These are phyloP conservation scores for Diprion similis DNA, from an alignment of 1,140 invertebrate genomes.

Conservation along the genomic window DNA sequence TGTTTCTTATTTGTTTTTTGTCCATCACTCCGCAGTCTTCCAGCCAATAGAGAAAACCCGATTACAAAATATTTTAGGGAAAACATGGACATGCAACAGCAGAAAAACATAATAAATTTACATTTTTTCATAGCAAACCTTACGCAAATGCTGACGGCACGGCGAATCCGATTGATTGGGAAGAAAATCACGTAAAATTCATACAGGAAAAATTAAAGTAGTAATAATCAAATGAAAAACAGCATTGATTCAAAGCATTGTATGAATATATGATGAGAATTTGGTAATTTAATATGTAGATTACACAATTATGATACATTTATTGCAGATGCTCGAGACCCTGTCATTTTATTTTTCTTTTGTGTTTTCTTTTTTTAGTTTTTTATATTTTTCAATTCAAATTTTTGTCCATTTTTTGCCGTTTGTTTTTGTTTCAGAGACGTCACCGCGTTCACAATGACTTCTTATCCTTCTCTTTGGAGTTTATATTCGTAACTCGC, in stretches of 20 bases:
- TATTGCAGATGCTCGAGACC: conserved; percentile 52
- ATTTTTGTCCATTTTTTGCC: too few species aligned
- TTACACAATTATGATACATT: conserved; percentile 58
- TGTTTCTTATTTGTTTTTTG: conserved; percentile 22
- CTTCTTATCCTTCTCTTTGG: too few species aligned
- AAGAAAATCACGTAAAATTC: background rate
- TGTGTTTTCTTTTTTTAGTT: conserved; percentile 23
- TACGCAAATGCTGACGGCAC: too few species aligned
- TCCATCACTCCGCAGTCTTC: background rate
- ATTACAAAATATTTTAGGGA: conserved; percentile 35
- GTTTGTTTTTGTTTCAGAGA: too few species aligned
- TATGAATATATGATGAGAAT: conserved; percentile 33
- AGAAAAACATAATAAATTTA: too few species aligned
- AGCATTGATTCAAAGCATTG: background rate
- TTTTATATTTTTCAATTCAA: conserved; percentile 21
- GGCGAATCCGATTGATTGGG: too few species aligned
- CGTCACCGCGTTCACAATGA: too few species aligned
- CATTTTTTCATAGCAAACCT: too few species aligned
- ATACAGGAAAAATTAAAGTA: background rate
- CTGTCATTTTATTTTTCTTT: conserved; percentile 39
- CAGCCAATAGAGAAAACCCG: conserved; percentile 33
- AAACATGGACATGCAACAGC: conserved; percentile 28
- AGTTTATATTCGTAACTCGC: background rate
- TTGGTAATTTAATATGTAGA: conserved; percentile 38
- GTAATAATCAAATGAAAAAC: background rate